These are phyloP conservation scores for Ailuropoda melanoleuca DNA, from an alignment of 2,113 vertebrate species.

Conservation along the genomic window DNA sequence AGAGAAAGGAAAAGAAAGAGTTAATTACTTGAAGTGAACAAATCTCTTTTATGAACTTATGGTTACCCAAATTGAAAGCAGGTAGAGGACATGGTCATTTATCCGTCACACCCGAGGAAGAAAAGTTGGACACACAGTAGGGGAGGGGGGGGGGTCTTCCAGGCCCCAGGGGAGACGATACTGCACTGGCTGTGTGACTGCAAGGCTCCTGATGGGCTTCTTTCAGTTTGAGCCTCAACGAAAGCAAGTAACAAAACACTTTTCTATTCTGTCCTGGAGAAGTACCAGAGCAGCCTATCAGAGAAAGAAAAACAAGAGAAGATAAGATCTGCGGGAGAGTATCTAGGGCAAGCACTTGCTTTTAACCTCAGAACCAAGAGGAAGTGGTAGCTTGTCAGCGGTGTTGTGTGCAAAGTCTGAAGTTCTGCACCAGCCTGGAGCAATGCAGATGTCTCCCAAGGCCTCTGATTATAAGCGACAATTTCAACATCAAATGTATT, in stretches of 20 bases:
- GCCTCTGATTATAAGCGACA: not conserved
- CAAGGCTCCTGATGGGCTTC: not conserved
- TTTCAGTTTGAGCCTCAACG: not conserved
- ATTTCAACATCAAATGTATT: not conserved
- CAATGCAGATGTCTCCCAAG: not conserved
- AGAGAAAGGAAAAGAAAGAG: not conserved
- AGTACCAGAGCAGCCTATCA: not conserved
- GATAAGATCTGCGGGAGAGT: conserved; percentile 67
- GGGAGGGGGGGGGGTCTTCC: not conserved
- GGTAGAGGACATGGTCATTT: not conserved
- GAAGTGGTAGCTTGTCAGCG: conserved; percentile 56
- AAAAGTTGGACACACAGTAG: not conserved
- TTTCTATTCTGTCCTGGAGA: not conserved
- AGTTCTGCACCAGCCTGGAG: not conserved
- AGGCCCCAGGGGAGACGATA: not conserved
- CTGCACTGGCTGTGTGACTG: not conserved
- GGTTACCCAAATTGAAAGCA: not conserved
- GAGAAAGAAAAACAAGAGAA: conserved; percentile 62
- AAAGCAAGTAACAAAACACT: conserved; percentile 13
- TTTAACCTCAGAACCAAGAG: conserved; percentile 53
- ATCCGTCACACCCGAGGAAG: not conserved
- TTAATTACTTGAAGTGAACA: not conserved
- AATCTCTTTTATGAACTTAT: not conserved
- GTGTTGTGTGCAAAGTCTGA: conserved; percentile 26
- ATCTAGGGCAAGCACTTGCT: conserved; percentile 1